Conservation (phyloP, 2,797 vertebrate genomes). For the Falco concolor region DNA sequence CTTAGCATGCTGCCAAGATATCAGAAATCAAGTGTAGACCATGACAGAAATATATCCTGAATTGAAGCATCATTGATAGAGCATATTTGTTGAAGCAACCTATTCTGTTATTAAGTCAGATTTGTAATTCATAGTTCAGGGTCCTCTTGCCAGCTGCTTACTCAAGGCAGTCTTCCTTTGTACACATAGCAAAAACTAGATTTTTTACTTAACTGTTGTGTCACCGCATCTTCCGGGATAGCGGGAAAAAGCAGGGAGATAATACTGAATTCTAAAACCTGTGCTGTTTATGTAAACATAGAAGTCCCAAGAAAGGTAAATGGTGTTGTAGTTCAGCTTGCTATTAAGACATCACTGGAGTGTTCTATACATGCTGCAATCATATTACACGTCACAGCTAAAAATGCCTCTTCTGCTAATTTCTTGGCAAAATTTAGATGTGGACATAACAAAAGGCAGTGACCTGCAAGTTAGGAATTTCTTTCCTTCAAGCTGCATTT, state of each 20-base stretch:
- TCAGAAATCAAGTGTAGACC: neutral
- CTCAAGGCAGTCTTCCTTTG: neutral
- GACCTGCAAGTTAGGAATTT: neutral
- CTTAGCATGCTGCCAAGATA: neutral
- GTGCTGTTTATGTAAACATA: neutral
- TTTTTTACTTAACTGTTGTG: neutral
- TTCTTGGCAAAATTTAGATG: neutral
- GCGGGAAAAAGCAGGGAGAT: neutral
- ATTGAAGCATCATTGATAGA: neutral
- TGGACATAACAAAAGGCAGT: neutral
- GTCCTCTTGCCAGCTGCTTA: neutral
- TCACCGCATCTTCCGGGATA: neutral
- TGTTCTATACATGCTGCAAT: neutral
- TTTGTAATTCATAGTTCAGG: neutral
- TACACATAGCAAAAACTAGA: neutral
- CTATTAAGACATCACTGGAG: neutral
- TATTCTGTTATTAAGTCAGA: neutral
- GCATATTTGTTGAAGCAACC: neutral
- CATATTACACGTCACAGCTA: neutral
- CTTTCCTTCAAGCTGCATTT: neutral
- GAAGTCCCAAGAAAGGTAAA: neutral
- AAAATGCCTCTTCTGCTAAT: neutral
- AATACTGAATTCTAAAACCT: neutral
- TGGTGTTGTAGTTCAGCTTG: neutral
- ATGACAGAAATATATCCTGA: neutral